Evolutionary conservation across 1,140 invertebrate species (phyloP).

Genomic region (Drosophila ambigua): DNA sequence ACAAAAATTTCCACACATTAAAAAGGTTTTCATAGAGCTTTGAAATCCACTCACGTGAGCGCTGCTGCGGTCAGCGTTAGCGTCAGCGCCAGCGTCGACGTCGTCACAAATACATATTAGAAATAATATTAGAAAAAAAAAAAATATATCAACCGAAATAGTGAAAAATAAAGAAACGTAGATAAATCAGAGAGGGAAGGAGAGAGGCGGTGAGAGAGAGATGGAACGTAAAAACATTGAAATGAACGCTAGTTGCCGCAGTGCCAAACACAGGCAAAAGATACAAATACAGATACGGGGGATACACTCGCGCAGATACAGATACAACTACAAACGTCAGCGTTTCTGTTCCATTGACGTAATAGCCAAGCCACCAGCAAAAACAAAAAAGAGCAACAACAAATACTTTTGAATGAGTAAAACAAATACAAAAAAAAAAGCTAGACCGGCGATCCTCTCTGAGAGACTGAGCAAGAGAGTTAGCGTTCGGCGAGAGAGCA

Average conservation of each 20-base stretch:
- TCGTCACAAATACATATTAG: conserved; percentile 62
- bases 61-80: conserved; percentile 40
- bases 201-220: conserved; percentile 8
- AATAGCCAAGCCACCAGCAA: conserved; percentile 56
- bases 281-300: conserved; percentile 43
- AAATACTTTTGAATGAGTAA: conserved; percentile 57
- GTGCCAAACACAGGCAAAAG: conserved; percentile 38
- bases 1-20: conserved; percentile 77
- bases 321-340: conserved; percentile 64
- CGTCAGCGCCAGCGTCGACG: conserved; percentile 7
- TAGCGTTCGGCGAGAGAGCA: conserved; percentile 3
- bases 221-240: conserved; percentile 75
- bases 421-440: conserved; percentile 48
- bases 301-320: conserved; percentile 6
- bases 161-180: conserved; percentile 57
- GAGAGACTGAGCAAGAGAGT: conserved; percentile 10
- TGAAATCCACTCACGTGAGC: conserved; percentile 76
- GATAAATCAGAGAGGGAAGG: conserved; percentile 66
- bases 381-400: conserved; percentile 11
- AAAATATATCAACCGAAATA: conserved; percentile 32
- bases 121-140: conserved; percentile 53
- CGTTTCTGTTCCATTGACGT: conserved; percentile 71
- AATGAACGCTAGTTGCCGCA: conserved; percentile 73
- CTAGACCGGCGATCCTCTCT: conserved; percentile 52
- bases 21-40: conserved; percentile 67